Evolutionary conservation across 2,797 vertebrate species (phyloP).

Genomic region (Microhierax caerulescens): DNA sequence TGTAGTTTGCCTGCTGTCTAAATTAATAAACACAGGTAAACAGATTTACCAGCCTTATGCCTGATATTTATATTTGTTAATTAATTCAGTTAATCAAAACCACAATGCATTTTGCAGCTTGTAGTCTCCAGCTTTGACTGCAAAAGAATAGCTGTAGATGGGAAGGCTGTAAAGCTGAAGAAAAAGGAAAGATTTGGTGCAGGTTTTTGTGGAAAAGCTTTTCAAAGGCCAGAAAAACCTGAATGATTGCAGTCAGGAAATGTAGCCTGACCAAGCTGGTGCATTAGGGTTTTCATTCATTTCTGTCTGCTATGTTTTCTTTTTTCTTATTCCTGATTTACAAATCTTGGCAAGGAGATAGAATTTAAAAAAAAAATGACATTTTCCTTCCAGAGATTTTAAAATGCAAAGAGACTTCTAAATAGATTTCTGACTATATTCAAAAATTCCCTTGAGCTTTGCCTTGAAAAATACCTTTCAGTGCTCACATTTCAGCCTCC

Average conservation of each 20-base stretch:
- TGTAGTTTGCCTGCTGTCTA: not conserved
- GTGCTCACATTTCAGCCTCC: not conserved
- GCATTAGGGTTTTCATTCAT: not conserved
- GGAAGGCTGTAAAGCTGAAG: not conserved
- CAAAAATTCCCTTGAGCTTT: not conserved
- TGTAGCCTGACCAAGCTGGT: accelerated
- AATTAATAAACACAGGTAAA: constrained; percentile 21
- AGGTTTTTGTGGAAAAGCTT: not conserved
- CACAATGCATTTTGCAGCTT: not conserved
- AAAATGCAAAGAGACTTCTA: not conserved
- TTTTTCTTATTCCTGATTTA: not conserved
- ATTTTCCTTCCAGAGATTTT: constrained; percentile 2
- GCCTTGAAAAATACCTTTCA: not conserved
- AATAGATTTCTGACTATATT: not conserved
- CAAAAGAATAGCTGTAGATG: not conserved
- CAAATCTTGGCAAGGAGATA: not conserved
- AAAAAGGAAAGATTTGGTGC: not conserved
- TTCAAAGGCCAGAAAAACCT: not conserved
- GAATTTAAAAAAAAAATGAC: not conserved
- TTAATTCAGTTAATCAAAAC: constrained; percentile 24
- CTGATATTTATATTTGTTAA: not conserved
- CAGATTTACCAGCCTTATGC: not conserved
- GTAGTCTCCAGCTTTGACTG: not conserved
- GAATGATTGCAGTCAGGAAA: not conserved
- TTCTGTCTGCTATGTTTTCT: not conserved